Percentiles rank a stretch among this genome's conserved stretches.
These are phyloP conservation scores for Conopomorpha cramerella DNA, from an alignment of 1,140 invertebrate genomes.

Conservation along the genomic window DNA sequence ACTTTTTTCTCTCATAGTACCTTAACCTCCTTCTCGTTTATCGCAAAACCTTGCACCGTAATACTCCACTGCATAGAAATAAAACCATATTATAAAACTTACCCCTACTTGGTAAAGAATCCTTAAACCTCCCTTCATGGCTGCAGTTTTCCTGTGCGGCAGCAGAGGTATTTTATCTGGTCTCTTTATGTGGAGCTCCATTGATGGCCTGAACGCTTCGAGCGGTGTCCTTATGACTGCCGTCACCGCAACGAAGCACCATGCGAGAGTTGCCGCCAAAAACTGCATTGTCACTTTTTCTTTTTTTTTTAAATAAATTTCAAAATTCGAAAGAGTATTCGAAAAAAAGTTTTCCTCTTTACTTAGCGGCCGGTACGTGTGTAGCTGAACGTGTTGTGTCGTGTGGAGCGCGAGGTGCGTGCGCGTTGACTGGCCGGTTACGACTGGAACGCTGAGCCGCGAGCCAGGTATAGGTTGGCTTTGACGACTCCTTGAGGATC, in stretches of 20 bases:
- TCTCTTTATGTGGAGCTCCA: constrained; percentile 34
- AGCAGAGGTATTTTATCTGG: constrained; percentile 42
- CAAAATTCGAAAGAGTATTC: background rate
- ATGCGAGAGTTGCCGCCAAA: constrained; percentile 28
- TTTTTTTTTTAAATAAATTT: background rate
- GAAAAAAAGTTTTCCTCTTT: background rate
- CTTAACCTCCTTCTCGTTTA: too few species aligned
- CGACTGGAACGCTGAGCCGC: constrained; percentile 16
- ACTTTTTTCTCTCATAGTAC: too few species aligned
- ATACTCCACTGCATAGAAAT: too few species aligned
- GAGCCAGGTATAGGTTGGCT: constrained; percentile 46
- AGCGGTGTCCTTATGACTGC: constrained; percentile 39
- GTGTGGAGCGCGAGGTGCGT: constrained; percentile 24
- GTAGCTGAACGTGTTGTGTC: constrained; percentile 14
- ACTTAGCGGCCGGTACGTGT: constrained; percentile 14
- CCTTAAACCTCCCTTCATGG: constrained; percentile 34
- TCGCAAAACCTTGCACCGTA: too few species aligned
- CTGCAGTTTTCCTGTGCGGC: constrained; percentile 26
- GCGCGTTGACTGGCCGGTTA: constrained; percentile 22
- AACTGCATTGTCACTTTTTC: constrained; percentile 29
- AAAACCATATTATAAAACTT: too few species aligned
- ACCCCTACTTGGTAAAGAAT: constrained; percentile 49
- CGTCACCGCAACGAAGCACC: constrained; percentile 23
- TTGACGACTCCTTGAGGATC: constrained; percentile 44
- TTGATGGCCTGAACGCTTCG: constrained; percentile 46